Percentiles rank a stretch among this genome's conserved stretches.
Conservation (phyloP, 2,888 invertebrate genomes). For the Stenodera caucasica region DNA sequence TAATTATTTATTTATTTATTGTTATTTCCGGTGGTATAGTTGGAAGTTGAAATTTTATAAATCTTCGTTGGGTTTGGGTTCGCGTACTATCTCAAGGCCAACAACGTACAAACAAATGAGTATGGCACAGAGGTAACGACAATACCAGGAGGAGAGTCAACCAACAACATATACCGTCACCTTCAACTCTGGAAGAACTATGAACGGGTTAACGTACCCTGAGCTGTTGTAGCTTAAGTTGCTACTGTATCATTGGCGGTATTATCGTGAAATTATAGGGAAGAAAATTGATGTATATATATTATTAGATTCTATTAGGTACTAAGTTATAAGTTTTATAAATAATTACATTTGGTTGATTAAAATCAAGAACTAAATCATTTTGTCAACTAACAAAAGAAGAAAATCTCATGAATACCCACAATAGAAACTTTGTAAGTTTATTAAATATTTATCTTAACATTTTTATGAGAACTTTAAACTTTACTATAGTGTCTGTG, state of each 20-base stretch:
- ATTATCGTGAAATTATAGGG: conserved; percentile 19
- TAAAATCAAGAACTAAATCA: background rate
- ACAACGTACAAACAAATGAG: conserved; percentile 37
- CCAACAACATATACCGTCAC: conserved; percentile 35
- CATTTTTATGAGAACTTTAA: background rate
- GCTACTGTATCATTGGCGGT: conserved; percentile 17
- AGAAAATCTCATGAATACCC: background rate
- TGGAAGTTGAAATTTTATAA: conserved; percentile 11
- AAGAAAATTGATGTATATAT: conserved; percentile 8
- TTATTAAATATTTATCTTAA: background rate
- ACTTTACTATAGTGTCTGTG: background rate
- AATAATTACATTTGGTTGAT: background rate
- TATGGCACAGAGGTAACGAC: conserved; percentile 29
- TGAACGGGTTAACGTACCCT: conserved; percentile 39
- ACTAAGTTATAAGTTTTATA: conserved; percentile 11
- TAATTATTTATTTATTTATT: too few species aligned
- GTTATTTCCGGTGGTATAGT: conserved; percentile 21
- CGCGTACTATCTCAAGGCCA: conserved; percentile 42
- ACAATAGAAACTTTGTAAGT: background rate
- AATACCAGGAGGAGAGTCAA: conserved; percentile 16
- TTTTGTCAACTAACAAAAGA: background rate
- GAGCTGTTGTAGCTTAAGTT: too few species aligned
- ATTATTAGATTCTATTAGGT: conserved; percentile 19
- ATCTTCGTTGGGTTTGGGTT: conserved; percentile 33
- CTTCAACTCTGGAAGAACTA: conserved; percentile 37